A percentile compares a stretch with the other conserved stretches of the same genome.
Conservation (phyloP, 1,140 invertebrate genomes). For the Bicyclus anynana region DNA sequence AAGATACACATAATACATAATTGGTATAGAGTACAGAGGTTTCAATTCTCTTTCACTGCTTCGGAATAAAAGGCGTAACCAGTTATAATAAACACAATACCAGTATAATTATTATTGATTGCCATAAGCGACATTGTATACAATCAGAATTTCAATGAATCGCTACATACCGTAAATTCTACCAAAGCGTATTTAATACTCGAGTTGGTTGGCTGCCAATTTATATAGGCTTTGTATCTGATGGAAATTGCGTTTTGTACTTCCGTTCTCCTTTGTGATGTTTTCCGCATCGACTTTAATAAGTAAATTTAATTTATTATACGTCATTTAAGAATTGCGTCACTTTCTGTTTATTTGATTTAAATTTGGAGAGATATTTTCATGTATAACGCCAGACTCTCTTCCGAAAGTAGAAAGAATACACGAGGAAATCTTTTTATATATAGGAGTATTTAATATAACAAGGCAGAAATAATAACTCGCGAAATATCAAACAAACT, state of each 20-base stretch:
- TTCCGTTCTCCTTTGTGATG: not conserved
- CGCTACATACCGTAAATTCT: not conserved
- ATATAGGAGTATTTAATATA: too few species aligned
- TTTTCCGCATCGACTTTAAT: not conserved
- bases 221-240: not conserved
- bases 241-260: not conserved
- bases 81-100: not conserved
- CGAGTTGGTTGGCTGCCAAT: conserved; percentile 8
- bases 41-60: too few species aligned
- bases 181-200: not conserved
- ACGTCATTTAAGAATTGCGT: too few species aligned
- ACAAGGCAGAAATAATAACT: too few species aligned
- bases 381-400: too few species aligned
- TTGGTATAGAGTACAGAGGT: too few species aligned
- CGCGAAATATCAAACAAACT: conserved; percentile 1
- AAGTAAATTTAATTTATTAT: not conserved
- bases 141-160: not conserved
- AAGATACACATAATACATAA: too few species aligned
- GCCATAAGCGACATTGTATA: not conserved
- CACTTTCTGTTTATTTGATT: too few species aligned
- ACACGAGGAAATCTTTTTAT: too few species aligned
- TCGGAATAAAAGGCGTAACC: too few species aligned
- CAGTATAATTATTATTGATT: not conserved
- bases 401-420: too few species aligned
- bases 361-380: too few species aligned